Conservation (phyloP, 2,797 vertebrate species). For the Chromobotia macracanthus region DNA sequence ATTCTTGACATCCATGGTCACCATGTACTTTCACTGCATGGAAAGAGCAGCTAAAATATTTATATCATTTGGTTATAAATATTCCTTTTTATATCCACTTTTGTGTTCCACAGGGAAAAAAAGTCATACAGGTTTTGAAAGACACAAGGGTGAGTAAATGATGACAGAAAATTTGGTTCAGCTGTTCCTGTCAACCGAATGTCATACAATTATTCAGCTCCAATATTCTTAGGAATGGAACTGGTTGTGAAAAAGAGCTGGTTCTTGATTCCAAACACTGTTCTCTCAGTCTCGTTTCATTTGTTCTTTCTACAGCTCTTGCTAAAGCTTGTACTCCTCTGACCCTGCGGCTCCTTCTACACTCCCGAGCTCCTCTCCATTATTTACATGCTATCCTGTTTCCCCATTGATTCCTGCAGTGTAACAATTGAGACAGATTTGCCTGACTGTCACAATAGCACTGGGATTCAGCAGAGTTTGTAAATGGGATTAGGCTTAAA, state of each 20-base stretch:
- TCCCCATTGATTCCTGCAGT: slow-evolving; percentile 75
- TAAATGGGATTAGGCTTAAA: slow-evolving; percentile 83
- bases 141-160: no score
- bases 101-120: no score
- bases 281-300: slow-evolving; percentile 10
- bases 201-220: slow-evolving; percentile 6
- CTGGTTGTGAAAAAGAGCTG: not conserved
- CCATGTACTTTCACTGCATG: not conserved
- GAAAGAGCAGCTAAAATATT: not conserved
- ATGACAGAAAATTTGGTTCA: not conserved
- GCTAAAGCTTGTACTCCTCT: slow-evolving; percentile 71
- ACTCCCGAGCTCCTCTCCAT: slow-evolving; percentile 64
- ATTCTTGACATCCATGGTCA: not conserved
- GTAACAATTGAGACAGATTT: slow-evolving; percentile 78
- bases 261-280: slow-evolving; percentile 16
- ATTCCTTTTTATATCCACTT: not conserved
- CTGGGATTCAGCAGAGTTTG: slow-evolving; percentile 75
- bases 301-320: slow-evolving; percentile 24
- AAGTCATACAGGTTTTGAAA: no score
- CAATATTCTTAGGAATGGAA: slow-evolving; percentile 22
- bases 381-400: slow-evolving; percentile 78
- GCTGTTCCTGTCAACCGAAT: not conserved
- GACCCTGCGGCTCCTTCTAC: slow-evolving; percentile 58
- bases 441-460: slow-evolving; percentile 77
- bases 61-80: not conserved